These are phyloP conservation scores for Drosophila miranda DNA, from an alignment of 1,140 invertebrate genomes.

Conservation along the genomic window DNA sequence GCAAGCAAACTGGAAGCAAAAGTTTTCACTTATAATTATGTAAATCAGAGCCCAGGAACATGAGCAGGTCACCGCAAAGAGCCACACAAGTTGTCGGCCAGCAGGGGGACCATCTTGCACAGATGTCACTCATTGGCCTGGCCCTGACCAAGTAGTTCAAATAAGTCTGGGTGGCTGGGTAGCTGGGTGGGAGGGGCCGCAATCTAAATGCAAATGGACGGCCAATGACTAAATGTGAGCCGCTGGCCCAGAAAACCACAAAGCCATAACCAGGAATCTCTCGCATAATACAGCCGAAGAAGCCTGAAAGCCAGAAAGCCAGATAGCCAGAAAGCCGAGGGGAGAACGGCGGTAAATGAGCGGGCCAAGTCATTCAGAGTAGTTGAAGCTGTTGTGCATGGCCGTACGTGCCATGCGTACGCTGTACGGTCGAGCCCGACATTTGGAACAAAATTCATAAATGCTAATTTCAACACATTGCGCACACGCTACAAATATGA, in stretches of 20 bases:
- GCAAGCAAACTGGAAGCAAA: conserved; percentile 5
- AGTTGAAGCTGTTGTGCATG: conserved; percentile 29
- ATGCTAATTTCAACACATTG: conserved; percentile 81
- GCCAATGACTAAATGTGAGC: conserved; percentile 59
- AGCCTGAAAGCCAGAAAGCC: conserved; percentile 18
- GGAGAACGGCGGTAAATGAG: conserved; percentile 40
- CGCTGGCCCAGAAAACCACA: conserved; percentile 69
- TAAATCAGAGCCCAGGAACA: conserved; percentile 60
- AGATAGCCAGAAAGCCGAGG: conserved; percentile 8
- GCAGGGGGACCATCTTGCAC: conserved; percentile 47
- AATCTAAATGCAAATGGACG: conserved; percentile 79
- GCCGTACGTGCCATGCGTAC: conserved; percentile 40
- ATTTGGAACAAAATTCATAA: conserved; percentile 80
- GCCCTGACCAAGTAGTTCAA: conserved; percentile 40
- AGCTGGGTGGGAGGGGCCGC: conserved; percentile 21
- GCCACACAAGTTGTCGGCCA: conserved; percentile 67
- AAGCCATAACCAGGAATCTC: conserved; percentile 77
- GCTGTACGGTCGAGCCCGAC: conserved; percentile 37
- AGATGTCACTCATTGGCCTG: conserved; percentile 60
- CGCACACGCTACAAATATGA: conserved; percentile 80
- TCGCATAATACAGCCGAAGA: conserved; percentile 62
- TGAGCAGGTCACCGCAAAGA: conserved; percentile 53
- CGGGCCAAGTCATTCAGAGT: conserved; percentile 51
- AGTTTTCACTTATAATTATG: conserved; percentile 65
- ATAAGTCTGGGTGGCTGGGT: conserved; percentile 24